These are phyloP conservation scores for Protonemura montana DNA, from an alignment of 2,888 invertebrate species.

Conservation along the genomic window DNA sequence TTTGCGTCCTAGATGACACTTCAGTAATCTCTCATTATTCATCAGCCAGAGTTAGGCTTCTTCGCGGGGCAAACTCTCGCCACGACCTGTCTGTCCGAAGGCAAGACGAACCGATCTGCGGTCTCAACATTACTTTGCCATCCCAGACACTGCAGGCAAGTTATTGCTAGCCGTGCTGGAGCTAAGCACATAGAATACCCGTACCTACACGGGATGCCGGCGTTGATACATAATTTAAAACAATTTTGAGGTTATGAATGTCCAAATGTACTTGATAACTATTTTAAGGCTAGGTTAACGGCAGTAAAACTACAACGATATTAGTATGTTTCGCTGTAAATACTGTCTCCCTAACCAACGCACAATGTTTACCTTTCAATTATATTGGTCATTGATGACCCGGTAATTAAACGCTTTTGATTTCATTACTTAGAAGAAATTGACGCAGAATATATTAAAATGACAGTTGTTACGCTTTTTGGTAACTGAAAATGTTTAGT, in stretches of 20 bases:
- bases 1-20: neutral
- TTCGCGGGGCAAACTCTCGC: neutral
- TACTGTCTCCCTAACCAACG: no score
- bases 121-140: neutral
- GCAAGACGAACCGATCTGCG: constrained; percentile 7
- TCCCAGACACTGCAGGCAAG: neutral
- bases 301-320: neutral
- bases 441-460: no score
- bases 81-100: neutral
- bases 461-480: no score
- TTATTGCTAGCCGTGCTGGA: neutral
- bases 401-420: no score
- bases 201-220: neutral
- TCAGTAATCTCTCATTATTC: neutral
- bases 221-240: neutral
- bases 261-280: neutral
- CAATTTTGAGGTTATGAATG: constrained; percentile 12
- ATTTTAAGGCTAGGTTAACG: neutral
- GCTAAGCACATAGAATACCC: neutral
- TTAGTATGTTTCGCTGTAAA: neutral
- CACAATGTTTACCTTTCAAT: no score
- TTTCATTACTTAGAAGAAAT: no score
- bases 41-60: neutral
- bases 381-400: no score
- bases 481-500: no score